Conservation (phyloP, 1,140 invertebrate genomes). For the Pseudomyrmex flavicornis region DNA sequence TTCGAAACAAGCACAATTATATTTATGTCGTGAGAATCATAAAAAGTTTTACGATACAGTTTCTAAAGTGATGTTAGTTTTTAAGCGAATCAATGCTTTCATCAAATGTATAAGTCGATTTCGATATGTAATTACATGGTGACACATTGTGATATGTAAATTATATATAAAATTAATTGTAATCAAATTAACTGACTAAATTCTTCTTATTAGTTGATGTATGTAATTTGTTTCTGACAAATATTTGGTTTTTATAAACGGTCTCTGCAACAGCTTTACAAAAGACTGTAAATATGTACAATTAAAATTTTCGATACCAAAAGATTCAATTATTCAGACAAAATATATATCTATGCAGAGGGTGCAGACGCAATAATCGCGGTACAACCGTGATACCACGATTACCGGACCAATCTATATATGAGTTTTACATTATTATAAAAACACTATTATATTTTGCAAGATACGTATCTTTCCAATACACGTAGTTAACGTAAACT, state of each 20-base stretch:
- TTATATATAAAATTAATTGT: slow-evolving; percentile 29
- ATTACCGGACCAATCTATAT: background rate
- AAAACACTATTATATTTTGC: slow-evolving; percentile 4
- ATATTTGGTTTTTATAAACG: slow-evolving; percentile 23
- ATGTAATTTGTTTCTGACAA: slow-evolving; percentile 17
- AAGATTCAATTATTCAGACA: background rate
- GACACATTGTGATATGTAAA: slow-evolving; percentile 19
- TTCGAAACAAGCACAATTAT: slow-evolving; percentile 2
- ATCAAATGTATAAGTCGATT: background rate
- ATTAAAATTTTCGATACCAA: slow-evolving; percentile 4
- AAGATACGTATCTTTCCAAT: background rate
- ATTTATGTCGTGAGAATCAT: slow-evolving; percentile 34
- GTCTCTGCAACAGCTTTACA: background rate
- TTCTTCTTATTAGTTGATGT: slow-evolving; percentile 16
- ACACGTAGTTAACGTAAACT: background rate
- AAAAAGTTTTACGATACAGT: background rate
- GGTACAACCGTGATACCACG: too few species aligned
- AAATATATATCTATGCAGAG: too few species aligned
- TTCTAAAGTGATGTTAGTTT: slow-evolving; percentile 16
- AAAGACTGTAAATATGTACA: background rate
- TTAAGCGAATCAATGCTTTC: slow-evolving; percentile 48
- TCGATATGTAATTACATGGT: slow-evolving; percentile 26
- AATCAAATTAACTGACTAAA: slow-evolving; percentile 3
- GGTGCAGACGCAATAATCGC: too few species aligned
- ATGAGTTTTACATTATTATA: background rate